Conservation (phyloP, 2,113 vertebrate genomes). For the Sus scrofa region T2T-Sscrofa CM000826.6:59400501-59401000, state of each 20-base stretch:
- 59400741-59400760: not conserved
- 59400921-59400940: no score
- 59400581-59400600: conserved; percentile 41
- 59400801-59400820: not conserved
- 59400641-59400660: conserved; percentile 35
- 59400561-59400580: conserved; percentile 62
- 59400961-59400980: not conserved
- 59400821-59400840: not conserved
- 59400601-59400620: conserved; percentile 51
- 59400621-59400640: conserved; percentile 24
- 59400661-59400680: conserved; percentile 14
- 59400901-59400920: not conserved
- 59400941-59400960: no score
- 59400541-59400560: conserved; percentile 58
- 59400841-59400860: not conserved
- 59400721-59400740: not conserved
- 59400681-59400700: not conserved
- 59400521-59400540: conserved; percentile 76
- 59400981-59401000: not conserved
- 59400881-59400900: not conserved
- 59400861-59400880: not conserved
- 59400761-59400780: not conserved
- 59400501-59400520: conserved; percentile 71
- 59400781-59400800: conserved; percentile 64
- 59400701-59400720: conserved; percentile 42